A percentile compares a stretch with the other conserved stretches of the same genome.
Evolutionary conservation across 1,140 invertebrate genomes (phyloP).

Genomic region (Gonioctena quinquepunctata): DNA sequence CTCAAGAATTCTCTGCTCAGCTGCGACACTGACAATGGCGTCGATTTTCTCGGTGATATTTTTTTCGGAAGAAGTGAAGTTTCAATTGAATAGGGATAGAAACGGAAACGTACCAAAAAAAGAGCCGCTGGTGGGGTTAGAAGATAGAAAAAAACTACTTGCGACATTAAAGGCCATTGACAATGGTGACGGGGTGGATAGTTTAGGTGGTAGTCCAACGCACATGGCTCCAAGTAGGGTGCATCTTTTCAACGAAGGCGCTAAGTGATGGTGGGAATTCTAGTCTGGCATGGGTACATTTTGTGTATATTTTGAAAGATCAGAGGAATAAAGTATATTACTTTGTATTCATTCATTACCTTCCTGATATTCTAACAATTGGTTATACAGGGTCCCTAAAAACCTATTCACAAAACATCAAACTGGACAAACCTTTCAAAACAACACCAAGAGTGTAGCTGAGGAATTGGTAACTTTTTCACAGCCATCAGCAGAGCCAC

Average conservation of each 20-base stretch:
- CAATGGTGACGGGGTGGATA: constrained; percentile 61
- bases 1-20: constrained; percentile 41
- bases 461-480: no score
- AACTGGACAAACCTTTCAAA: no score
- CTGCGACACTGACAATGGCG: constrained; percentile 31
- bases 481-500: no score
- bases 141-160: constrained; percentile 63
- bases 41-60: constrained; percentile 43
- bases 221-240: background rate
- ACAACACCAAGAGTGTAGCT: no score
- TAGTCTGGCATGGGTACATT: no score
- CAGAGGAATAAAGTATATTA: background rate
- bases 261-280: background rate
- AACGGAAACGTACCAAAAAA: constrained; percentile 46
- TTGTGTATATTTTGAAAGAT: background rate
- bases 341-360: no score
- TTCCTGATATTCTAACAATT: no score
- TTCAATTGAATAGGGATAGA: constrained; percentile 40
- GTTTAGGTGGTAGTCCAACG: constrained; percentile 26
- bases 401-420: no score
- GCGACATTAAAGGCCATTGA: constrained; percentile 69
- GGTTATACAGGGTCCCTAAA: no score
- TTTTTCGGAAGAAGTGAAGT: constrained; percentile 45
- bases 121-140: constrained; percentile 43
- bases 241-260: background rate